Conservation (phyloP, 2,113 vertebrate species). For the Ochotona princeps region DNA sequence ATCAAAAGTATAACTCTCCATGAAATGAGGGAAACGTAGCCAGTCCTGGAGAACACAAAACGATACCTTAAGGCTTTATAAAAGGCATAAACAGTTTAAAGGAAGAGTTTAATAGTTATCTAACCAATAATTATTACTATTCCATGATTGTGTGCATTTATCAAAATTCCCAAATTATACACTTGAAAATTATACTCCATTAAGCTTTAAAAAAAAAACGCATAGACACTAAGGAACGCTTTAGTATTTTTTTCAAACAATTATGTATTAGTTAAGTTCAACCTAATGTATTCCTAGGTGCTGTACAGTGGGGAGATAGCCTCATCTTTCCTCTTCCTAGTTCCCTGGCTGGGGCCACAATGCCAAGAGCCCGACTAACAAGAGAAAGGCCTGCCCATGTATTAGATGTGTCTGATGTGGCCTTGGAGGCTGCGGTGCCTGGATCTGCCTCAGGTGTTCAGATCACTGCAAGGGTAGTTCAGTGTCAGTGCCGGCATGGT, state of each 20-base stretch:
- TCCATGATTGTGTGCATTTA: neutral
- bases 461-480: too few species aligned
- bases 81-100: neutral
- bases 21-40: neutral
- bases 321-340: neutral
- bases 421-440: neutral
- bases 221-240: neutral
- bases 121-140: neutral
- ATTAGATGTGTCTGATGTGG: neutral
- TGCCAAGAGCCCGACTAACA: neutral
- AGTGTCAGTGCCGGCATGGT: too few species aligned
- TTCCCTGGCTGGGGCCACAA: neutral
- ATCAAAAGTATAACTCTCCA: neutral
- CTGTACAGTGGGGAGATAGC: neutral
- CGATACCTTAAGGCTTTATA: neutral
- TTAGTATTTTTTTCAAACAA: constrained; percentile 22
- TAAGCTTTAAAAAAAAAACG: neutral
- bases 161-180: neutral
- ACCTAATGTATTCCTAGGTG: neutral
- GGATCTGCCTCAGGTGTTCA: too few species aligned
- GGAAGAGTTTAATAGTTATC: neutral
- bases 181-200: neutral
- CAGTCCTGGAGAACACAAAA: neutral
- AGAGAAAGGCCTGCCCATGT: neutral
- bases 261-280: neutral